These are phyloP conservation scores for Drosophila busckii DNA, from an alignment of 1,140 invertebrate species.

Conservation along the genomic window DNA sequence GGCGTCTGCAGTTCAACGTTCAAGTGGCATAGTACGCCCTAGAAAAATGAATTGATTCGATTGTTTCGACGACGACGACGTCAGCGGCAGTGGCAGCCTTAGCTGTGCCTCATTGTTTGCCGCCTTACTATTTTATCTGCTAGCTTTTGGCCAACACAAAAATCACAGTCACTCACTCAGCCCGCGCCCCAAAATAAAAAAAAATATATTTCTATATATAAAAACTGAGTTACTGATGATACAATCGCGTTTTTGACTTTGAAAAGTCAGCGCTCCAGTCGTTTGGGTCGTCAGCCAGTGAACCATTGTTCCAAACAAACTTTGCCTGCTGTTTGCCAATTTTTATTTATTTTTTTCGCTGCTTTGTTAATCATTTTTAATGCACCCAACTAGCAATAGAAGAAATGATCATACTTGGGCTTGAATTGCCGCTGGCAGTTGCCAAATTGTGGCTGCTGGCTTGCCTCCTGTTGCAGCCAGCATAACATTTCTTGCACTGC, in stretches of 20 bases:
- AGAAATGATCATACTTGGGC: constrained; percentile 46
- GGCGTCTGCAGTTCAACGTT: constrained; percentile 79
- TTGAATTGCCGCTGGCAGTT: constrained; percentile 18
- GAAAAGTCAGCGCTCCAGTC: constrained; percentile 61
- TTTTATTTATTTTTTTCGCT: too few species aligned
- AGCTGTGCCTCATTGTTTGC: constrained; percentile 38
- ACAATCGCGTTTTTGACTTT: constrained; percentile 77
- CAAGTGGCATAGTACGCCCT: constrained; percentile 78
- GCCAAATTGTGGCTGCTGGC: constrained; percentile 16
- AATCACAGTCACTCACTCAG: constrained; percentile 52
- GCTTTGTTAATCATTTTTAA: constrained; percentile 37
- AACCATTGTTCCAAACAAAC: constrained; percentile 66
- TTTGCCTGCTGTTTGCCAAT: constrained; percentile 54
- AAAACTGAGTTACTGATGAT: constrained; percentile 63
- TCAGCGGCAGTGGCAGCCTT: constrained; percentile 1
- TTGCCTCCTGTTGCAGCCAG: constrained; percentile 27
- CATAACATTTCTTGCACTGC: constrained; percentile 28
- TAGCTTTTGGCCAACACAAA: constrained; percentile 31
- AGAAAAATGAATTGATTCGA: constrained; percentile 78
- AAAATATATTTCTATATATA: too few species aligned
- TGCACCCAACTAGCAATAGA: constrained; percentile 58
- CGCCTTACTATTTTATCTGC: constrained; percentile 41
- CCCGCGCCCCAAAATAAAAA: constrained; percentile 35
- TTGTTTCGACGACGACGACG: constrained; percentile 47
- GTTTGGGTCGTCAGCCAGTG: constrained; percentile 18